Conservation (phyloP, 2,888 invertebrate genomes). For the Sipha maydis region DNA sequence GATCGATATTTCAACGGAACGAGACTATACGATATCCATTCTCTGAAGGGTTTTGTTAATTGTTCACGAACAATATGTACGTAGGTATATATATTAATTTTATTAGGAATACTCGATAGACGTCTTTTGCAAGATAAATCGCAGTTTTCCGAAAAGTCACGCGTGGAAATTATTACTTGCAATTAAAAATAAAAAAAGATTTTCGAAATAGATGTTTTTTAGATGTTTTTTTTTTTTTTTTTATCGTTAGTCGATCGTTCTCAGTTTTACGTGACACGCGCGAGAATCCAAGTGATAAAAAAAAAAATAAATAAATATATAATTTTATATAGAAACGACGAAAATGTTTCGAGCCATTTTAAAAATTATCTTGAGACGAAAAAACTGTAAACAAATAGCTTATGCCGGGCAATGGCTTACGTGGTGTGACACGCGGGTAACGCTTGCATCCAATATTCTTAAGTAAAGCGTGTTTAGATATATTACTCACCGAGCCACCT, state of each 20-base stretch:
- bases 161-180: no score
- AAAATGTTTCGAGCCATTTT: constrained; percentile 1
- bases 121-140: background rate
- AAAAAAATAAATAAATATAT: background rate
- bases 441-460: constrained; percentile 35
- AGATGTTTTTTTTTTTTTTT: no score
- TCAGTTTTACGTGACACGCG: background rate
- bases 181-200: no score
- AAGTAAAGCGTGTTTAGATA: constrained; percentile 23
- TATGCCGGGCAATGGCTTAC: background rate
- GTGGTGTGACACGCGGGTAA: background rate
- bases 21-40: background rate
- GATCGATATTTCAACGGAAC: background rate
- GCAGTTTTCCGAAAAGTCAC: background rate
- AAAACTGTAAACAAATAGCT: background rate
- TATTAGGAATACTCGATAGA: background rate
- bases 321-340: background rate
- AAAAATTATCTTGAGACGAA: background rate
- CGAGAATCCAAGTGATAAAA: background rate
- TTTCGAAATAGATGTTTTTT: no score
- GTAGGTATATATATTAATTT: background rate
- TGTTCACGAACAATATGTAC: constrained; percentile 21
- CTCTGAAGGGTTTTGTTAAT: background rate
- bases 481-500: background rate
- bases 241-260: background rate